Evolutionary conservation across 2,888 invertebrate species (phyloP), one percentile per base, ranked within the genome.

Genomic region (Cyaniris semiargus): DNA sequence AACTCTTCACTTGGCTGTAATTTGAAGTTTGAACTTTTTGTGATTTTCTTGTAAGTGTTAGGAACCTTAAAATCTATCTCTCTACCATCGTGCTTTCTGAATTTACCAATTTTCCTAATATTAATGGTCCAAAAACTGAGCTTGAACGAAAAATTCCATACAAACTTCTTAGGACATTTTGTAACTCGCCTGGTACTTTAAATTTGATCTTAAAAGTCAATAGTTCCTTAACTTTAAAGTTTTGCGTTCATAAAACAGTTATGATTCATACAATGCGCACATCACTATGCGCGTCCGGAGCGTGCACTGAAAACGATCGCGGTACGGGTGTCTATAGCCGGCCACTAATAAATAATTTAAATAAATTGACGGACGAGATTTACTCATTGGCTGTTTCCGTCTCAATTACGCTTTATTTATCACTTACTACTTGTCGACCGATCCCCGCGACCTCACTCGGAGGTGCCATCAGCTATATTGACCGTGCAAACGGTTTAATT

Each of bases 351-450:
- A 94, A 94, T 94, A 92, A 94, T 94, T 94, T 93, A 91, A 94
- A 93, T 92, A 93, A 94, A 94, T 94, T 94, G 94, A 93, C 93
- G 93, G 93, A 92, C 92, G 94, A 93, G 93, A 94, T 94, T 94
- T 94, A 93, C 93, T 94, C 92, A 94, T 94, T 94, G 94, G 89
- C 88, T 90, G 93, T 92, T 93, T 94, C 94, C 94, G 93, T 92
- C 90, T 93, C 94, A 92, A 93, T 94, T 93, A 94, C 90, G 87
- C 86, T 91, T 94, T 94, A 94, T 94, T 94, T 94, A 93, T 94
- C 94, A 94, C 93, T 93, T 93, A 89, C 88, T 89, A 89, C 90
- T 86, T 87, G 86, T 85, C 88, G 87, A 86, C 87, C 87, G 86
- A 85, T 85, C 84, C 85, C 83, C 84, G 86, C 84, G 82, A 82